These are phyloP conservation scores for Aleiodes alternator DNA, from an alignment of 2,888 invertebrate species.

Conservation along the genomic window DNA sequence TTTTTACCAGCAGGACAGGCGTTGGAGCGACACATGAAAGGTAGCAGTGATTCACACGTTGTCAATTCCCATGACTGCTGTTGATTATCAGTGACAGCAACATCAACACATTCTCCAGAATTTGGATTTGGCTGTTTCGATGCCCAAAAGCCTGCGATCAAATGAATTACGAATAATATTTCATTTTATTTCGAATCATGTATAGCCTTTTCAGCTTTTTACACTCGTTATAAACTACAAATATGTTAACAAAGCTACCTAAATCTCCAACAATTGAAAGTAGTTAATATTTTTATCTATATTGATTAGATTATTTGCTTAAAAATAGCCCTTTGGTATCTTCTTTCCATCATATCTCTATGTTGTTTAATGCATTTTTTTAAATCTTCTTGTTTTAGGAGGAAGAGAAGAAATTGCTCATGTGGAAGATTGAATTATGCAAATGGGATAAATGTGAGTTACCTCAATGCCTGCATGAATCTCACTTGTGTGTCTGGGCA, in stretches of 20 bases:
- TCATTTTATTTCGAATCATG: too few species aligned
- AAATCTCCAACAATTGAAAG: too few species aligned
- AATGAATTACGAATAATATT: slow-evolving; percentile 16
- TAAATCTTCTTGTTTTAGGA: slow-evolving; percentile 9
- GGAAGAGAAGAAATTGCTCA: slow-evolving; percentile 9
- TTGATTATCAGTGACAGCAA: slow-evolving; percentile 80
- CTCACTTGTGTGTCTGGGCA: slow-evolving; percentile 55
- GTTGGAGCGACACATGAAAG: slow-evolving; percentile 93
- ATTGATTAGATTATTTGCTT: too few species aligned
- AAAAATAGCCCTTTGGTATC: too few species aligned
- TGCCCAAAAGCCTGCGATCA: slow-evolving; percentile 88
- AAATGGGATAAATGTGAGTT: slow-evolving; percentile 45
- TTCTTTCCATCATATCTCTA: too few species aligned
- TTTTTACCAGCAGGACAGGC: slow-evolving; percentile 90
- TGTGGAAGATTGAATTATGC: slow-evolving; percentile 26
- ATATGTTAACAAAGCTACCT: too few species aligned
- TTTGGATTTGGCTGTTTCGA: slow-evolving; percentile 90
- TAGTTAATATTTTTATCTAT: too few species aligned
- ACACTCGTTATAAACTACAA: too few species aligned
- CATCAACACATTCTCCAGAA: slow-evolving; percentile 94
- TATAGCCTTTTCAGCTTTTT: too few species aligned
- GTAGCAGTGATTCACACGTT: slow-evolving; percentile 94
- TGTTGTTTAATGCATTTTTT: neutral
- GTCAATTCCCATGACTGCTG: slow-evolving; percentile 95
- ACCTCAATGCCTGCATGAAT: slow-evolving; percentile 53